These are phyloP conservation scores for Rhinoderma darwinii DNA, from an alignment of 2,113 vertebrate species.

Conservation along the genomic window DNA sequence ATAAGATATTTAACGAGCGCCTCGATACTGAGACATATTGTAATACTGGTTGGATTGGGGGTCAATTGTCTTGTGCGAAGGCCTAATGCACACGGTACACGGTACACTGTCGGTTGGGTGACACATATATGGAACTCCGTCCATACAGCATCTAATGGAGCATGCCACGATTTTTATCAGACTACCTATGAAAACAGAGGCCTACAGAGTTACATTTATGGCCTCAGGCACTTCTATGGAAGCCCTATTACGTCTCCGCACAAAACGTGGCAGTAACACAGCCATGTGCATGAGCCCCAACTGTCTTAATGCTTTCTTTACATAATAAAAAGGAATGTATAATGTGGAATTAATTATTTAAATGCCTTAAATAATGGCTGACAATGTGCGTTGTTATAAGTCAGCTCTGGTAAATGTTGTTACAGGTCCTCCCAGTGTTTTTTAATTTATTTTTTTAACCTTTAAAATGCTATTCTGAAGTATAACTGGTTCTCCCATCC, in stretches of 20 bases:
- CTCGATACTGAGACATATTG: no score
- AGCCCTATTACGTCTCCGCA: no score
- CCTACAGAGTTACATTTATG: not conserved
- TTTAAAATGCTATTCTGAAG: not conserved
- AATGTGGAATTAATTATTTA: not conserved
- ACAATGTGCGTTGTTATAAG: not conserved
- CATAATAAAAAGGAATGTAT: not conserved
- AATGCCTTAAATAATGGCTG: not conserved
- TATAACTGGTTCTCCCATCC: not conserved
- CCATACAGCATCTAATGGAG: not conserved
- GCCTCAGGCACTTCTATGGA: not conserved
- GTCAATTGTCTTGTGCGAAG: not conserved
- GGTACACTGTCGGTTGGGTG: no score
- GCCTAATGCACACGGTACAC: not conserved
- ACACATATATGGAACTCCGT: not conserved
- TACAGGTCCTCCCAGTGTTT: not conserved
- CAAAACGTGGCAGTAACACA: not conserved
- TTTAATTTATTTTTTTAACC: no score
- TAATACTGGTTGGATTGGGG: no score
- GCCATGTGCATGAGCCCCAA: not conserved
- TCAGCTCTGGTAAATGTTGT: not conserved
- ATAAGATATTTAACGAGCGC: no score
- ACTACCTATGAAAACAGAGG: no score
- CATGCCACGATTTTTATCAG: no score
- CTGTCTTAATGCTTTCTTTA: not conserved